Evolutionary conservation across 2,113 vertebrate species (phyloP).

Genomic region (Gavia stellata): DNA sequence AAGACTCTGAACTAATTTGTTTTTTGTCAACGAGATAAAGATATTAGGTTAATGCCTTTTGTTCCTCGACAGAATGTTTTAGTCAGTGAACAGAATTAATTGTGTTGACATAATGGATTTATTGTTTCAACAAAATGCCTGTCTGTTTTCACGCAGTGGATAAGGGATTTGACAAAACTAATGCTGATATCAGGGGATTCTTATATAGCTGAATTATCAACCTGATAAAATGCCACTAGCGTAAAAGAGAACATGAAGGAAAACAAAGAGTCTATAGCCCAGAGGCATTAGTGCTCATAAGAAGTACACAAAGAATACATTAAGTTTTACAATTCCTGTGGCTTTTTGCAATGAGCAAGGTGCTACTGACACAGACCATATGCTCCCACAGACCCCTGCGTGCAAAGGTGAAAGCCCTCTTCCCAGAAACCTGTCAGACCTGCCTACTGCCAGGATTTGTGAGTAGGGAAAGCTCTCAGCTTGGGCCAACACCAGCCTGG

Average conservation of each 20-base stretch:
- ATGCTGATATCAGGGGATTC: background rate
- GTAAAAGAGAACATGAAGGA: background rate
- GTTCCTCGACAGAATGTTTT: background rate
- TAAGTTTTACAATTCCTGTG: background rate
- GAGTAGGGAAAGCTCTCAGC: background rate
- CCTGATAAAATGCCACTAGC: background rate
- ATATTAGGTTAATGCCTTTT: slow-evolving; percentile 45
- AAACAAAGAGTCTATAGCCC: background rate
- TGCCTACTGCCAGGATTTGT: background rate
- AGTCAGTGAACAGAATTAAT: slow-evolving; percentile 31
- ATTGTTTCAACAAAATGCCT: slow-evolving; percentile 1
- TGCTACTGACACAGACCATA: background rate
- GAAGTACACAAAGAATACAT: background rate
- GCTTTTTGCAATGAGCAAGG: background rate
- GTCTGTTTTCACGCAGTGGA: background rate
- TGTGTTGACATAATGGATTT: slow-evolving; percentile 59
- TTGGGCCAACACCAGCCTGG: background rate
- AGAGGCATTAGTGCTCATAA: background rate
- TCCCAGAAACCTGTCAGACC: background rate
- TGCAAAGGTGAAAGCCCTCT: background rate
- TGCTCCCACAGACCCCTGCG: background rate
- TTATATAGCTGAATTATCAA: background rate
- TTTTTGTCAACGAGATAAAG: slow-evolving; percentile 36
- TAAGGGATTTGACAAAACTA: slow-evolving; percentile 1
- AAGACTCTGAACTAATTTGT: slow-evolving; percentile 6